Percentiles rank a stretch among this genome's conserved stretches.
Conservation (phyloP, 2,113 vertebrate species). For the Petrocephalus microphthalmus region DNA sequence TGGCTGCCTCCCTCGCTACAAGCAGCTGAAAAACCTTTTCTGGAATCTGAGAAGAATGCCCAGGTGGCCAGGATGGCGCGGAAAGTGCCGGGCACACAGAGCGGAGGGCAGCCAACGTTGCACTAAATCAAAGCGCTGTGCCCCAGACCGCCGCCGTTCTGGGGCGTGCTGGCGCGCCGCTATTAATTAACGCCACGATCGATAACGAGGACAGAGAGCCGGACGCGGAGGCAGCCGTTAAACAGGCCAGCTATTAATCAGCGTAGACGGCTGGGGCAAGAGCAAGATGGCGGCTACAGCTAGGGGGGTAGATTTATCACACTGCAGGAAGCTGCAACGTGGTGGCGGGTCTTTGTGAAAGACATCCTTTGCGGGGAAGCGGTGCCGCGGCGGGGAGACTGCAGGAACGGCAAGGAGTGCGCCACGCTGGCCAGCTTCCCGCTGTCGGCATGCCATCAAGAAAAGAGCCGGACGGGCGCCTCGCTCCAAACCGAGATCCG, state of each 20-base stretch:
- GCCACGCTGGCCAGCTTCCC: neutral
- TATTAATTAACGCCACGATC: constrained; percentile 17
- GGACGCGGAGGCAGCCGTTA: constrained; percentile 8
- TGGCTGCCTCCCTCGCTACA: neutral
- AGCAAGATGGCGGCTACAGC: neutral
- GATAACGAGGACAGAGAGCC: constrained; percentile 17
- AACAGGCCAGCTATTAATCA: constrained; percentile 28
- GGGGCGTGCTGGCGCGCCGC: neutral
- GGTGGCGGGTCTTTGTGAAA: constrained; percentile 7
- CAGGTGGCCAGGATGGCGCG: neutral
- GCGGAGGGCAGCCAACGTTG: neutral
- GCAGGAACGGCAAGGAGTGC: neutral
- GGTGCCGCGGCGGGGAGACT: neutral
- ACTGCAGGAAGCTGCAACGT: constrained; percentile 9
- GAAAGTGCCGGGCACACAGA: neutral
- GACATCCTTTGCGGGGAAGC: neutral
- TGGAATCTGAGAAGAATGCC: neutral
- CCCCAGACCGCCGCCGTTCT: neutral
- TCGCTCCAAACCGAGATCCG: neutral
- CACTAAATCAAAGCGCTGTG: neutral
- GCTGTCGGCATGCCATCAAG: neutral
- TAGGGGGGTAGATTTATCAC: constrained; percentile 14
- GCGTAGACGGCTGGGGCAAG: constrained; percentile 7
- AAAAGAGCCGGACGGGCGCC: neutral
- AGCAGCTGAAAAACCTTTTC: neutral